Base-by-base conservation (phyloP, 2,797 vertebrate species). In the Poeciliopsis presidionis region DNA sequence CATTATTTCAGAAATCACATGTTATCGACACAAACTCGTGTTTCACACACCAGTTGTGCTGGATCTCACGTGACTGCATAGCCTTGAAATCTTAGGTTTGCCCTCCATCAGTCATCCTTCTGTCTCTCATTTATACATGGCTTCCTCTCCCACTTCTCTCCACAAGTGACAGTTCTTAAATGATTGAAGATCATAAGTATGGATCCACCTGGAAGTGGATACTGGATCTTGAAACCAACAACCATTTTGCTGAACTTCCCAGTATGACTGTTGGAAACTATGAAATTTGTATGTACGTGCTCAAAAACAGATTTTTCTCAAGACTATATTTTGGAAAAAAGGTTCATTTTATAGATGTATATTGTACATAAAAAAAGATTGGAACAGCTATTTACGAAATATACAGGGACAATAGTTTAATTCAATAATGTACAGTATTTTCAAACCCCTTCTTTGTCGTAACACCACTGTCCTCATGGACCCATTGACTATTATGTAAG, bases 1-100 rank as follows among this genome's bases (percentile, higher is more conserved):
- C 55, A 70, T 59, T 69, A 22, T 47, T 70, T 30, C 63, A 25
- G 49, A 70, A 59, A 20, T 57, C 73, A 59, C 73, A 59, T 11
- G 25, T 72, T 73, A 70, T 78, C 33, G 4, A 55, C 39, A 55
- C 72, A 76, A 45, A 77, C n/a, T 41, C 1, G 0, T 70, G 46
- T 13, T 46, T 72, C 16, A 77, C 39, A 46, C 71, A 25, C 75
- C 33, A 22, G 72, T 47, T 63, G 25, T 36, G 4, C 18, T 33
- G 22, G 18, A 45, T 84, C 55, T 20, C 51, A 12, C 5, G 14
- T 67, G 61, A 73, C 57, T n/a, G 28, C 13, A 39, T 4, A 53
- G 46, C 77, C 63, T 55, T 78, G 53, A 69, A 72, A 46, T 14
- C 2, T 4, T 0, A 0, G 9, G 2, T 39, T 67, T 72, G 70